These are phyloP conservation scores for Malurus cyaneus DNA, from an alignment of 2,113 vertebrate species.

Conservation along the genomic window DNA sequence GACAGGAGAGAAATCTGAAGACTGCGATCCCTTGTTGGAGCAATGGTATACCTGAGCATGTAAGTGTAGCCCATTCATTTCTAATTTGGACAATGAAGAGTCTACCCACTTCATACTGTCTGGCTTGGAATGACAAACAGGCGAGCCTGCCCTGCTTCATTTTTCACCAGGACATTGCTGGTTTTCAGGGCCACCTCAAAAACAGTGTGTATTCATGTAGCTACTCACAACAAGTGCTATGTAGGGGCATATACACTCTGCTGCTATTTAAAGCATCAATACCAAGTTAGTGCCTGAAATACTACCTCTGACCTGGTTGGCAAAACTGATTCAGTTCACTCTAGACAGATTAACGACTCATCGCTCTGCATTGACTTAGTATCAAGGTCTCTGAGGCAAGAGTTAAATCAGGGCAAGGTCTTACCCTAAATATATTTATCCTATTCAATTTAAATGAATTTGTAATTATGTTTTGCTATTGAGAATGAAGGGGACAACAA, in stretches of 20 bases:
- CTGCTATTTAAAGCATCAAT: conserved; percentile 41
- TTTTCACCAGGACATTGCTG: background rate
- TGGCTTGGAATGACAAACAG: background rate
- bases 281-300: background rate
- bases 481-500: background rate
- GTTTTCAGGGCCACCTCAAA: background rate
- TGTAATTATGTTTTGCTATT: background rate
- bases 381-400: background rate
- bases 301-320: conserved; percentile 15
- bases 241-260: background rate
- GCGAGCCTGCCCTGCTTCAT: background rate
- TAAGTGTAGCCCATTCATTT: background rate
- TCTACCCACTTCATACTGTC: background rate
- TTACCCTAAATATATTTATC: background rate
- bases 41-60: background rate
- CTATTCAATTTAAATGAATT: background rate
- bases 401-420: background rate
- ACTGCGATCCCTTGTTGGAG: background rate
- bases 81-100: background rate
- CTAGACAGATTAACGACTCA: background rate
- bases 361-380: background rate
- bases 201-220: background rate
- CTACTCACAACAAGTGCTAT: background rate
- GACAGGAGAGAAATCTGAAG: background rate
- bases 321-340: background rate